Base-by-base conservation (phyloP, 2,888 invertebrate species). In the Operophtera brumata region DNA sequence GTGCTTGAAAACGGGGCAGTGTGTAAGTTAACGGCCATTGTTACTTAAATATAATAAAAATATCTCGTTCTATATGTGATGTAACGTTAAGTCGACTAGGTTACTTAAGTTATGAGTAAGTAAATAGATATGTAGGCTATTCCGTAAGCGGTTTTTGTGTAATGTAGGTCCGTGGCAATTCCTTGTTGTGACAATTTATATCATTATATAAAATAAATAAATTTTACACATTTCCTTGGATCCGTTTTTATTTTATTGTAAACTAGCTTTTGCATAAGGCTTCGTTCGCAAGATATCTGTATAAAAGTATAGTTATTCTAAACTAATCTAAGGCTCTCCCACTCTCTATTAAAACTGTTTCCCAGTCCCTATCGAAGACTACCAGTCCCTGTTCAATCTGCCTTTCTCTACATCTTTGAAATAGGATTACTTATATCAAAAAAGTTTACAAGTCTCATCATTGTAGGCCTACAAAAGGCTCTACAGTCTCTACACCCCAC, bases 51-150 rank as follows among this genome's bases (percentile, higher is more conserved):
- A 69, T 67, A 71, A 42, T 48, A 75, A 78, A 77, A 73, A 80
- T 84, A 86, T 89, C 87, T 89, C 87, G 87, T 85, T 90, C 78
- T 86, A 84, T 75, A 86, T 89, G 90, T 90, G 90, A 90, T 90
- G 88, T 90, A 86, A 84, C 73, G 64, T 84, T 89, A 89, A 89
- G 89, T 86, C 72, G 75, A 67, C 68, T 84, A 82, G 78, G 76
- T 74, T 78, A 78, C 71, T 66, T 61, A 61, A 57, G 62, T 63
- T 77, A 72, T 76, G 71, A 66, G 64, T 79, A 76, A 67, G 67
- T 74, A 69, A 66, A 64, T 72, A 66, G 62, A 63, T 68, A 59
- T 57, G 52, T 83, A 84, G 73, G 78, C 68, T 74, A 77, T 75
- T 74, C 70, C 71, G 44, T 81, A 80, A 79, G 76, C 66, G 75